Evolutionary conservation across 2,797 vertebrate species (phyloP).

Genomic region (Ptychadena robeensis): DNA sequence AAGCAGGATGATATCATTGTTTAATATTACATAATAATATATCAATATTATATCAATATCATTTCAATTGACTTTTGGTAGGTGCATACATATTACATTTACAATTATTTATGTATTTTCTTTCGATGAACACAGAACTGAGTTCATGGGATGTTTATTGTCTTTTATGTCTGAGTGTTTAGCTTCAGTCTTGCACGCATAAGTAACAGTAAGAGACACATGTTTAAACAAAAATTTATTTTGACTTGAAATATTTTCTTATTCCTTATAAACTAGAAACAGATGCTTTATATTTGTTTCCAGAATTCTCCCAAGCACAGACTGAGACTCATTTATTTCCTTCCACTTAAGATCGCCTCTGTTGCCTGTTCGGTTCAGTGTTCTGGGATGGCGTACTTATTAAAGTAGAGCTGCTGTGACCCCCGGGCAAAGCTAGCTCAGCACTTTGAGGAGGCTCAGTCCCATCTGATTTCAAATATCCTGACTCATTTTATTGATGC

Average conservation of each 20-base stretch:
- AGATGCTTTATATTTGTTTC: conserved; percentile 28
- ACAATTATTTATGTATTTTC: too few species aligned
- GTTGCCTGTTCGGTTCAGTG: conserved; percentile 25
- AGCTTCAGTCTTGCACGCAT: not conserved
- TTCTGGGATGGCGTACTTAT: conserved; percentile 31
- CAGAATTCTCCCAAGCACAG: conserved; percentile 3
- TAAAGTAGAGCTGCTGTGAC: conserved; percentile 54
- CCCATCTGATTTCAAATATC: conserved; percentile 34
- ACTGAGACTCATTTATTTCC: conserved; percentile 31
- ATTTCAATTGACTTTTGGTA: too few species aligned
- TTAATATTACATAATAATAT: too few species aligned
- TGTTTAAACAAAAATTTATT: conserved; percentile 14
- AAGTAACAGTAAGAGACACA: conserved; percentile 20
- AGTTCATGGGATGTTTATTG: not conserved
- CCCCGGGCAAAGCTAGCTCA: conserved; percentile 47
- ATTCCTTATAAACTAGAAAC: conserved; percentile 11
- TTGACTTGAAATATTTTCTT: not conserved
- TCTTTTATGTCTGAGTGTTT: not conserved
- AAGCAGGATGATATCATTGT: not conserved
- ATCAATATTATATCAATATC: too few species aligned
- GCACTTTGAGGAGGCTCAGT: conserved; percentile 19
- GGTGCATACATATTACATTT: not conserved
- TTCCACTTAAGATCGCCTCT: conserved; percentile 35
- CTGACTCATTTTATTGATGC: conserved; percentile 43
- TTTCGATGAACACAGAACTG: not conserved